Percentiles rank a stretch among this genome's conserved stretches.
phyloP scores from a whole-genome alignment of 2,113 vertebrate genomes.

The Mungos mungo region DNA sequence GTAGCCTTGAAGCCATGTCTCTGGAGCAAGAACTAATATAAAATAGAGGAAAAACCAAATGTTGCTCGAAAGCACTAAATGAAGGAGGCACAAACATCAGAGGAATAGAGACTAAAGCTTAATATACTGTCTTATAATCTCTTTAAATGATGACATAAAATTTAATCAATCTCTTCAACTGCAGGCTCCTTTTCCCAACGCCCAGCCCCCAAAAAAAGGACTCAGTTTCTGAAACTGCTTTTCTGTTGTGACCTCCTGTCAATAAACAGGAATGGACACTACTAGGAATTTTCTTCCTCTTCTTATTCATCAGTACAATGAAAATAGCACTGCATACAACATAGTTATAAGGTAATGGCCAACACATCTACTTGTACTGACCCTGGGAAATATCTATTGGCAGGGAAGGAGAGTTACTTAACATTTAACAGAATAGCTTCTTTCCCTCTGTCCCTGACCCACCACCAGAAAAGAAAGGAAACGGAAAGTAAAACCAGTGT shows the following conservation, averaged over 20 bases:
- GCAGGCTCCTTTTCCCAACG: constrained; percentile 46
- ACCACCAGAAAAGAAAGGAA: constrained; percentile 48
- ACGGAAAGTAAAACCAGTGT: constrained; percentile 22
- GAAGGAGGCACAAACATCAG: constrained; percentile 32
- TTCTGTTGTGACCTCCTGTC: neutral
- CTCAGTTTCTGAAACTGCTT: constrained; percentile 39
- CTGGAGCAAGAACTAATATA: constrained; percentile 53
- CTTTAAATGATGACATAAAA: constrained; percentile 57
- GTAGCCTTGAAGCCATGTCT: constrained; percentile 25
- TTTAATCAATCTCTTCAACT: constrained; percentile 43
- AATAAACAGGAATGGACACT: neutral
- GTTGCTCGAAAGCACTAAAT: constrained; percentile 46
- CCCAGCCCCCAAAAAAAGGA: neutral
- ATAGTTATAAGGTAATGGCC: constrained; percentile 52
- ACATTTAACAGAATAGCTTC: constrained; percentile 47
- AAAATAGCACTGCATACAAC: constrained; percentile 59
- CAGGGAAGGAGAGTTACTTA: constrained; percentile 36
- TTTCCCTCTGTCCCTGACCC: neutral
- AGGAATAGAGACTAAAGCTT: constrained; percentile 54
- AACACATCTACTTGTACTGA: constrained; percentile 56
- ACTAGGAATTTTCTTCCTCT: constrained; percentile 28
- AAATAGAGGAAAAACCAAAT: constrained; percentile 20
- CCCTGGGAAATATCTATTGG: constrained; percentile 14
- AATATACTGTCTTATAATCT: constrained; percentile 56
- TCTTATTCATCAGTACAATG: constrained; percentile 47